Evolutionary conservation across 2,113 vertebrate species (phyloP).

Genomic region (Chroicocephalus ridibundus): DNA sequence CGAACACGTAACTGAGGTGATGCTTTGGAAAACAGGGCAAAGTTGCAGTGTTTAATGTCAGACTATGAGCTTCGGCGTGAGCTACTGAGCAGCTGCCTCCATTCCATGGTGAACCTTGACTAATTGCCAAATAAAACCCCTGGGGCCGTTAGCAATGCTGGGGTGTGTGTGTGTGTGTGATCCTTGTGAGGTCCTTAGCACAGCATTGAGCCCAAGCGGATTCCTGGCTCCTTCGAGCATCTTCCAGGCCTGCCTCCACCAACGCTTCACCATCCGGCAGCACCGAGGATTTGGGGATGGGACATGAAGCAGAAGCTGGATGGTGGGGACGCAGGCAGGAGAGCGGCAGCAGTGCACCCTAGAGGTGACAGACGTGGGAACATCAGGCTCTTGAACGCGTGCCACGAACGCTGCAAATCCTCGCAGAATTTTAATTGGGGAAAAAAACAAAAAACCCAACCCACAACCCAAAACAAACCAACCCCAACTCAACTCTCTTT

Average conservation of each 20-base stretch:
- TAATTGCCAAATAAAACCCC: background rate
- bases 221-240: background rate
- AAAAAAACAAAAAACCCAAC: background rate
- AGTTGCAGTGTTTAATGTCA: background rate
- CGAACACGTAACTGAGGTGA: background rate
- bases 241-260: background rate
- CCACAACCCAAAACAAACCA: background rate
- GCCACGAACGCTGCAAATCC: background rate
- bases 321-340: background rate
- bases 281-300: background rate
- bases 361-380: constrained; percentile 34
- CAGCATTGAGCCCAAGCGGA: background rate
- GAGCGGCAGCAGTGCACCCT: constrained; percentile 46
- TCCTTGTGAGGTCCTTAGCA: background rate
- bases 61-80: background rate
- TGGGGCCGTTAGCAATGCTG: background rate
- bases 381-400: background rate
- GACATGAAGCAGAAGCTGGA: background rate
- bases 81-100: background rate
- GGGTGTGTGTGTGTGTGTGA: too few relatives aligned
- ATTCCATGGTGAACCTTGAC: background rate
- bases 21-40: background rate
- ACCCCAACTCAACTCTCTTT: background rate
- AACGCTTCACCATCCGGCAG: background rate
- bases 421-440: constrained; percentile 44